Conservation (phyloP, 2,113 vertebrate species). For the Nicator chloris region DNA sequence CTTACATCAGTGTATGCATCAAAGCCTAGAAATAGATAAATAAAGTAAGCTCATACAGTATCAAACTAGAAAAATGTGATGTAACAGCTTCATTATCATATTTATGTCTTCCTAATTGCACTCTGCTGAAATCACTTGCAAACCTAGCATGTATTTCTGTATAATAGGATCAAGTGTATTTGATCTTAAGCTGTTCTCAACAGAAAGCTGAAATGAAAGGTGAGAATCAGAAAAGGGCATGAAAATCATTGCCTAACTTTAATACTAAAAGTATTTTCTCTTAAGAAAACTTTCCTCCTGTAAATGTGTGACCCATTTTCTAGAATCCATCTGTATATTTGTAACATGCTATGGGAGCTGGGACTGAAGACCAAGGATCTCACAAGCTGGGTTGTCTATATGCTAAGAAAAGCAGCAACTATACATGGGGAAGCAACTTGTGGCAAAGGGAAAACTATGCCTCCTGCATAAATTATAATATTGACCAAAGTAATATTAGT, state of each 20-base stretch:
- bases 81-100: slow-evolving; percentile 20
- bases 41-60: not conserved
- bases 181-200: slow-evolving; percentile 23
- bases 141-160: not conserved
- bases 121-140: not conserved
- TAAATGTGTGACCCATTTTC: not conserved
- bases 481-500: not conserved
- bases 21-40: not conserved
- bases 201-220: not conserved
- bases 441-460: not conserved
- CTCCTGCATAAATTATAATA: not conserved
- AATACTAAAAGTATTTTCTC: not conserved
- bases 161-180: slow-evolving; percentile 1
- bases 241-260: not conserved
- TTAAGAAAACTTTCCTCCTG: not conserved
- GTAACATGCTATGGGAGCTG: not conserved
- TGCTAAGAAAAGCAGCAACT: not conserved
- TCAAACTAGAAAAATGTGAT: not conserved
- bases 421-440: not conserved
- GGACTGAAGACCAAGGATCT: not conserved
- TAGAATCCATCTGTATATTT: not conserved
- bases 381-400: not conserved
- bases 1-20: not conserved
- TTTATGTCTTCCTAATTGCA: slow-evolving; percentile 23
- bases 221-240: not conserved